Percentiles rank a stretch among this genome's conserved stretches.
phyloP scores from a whole-genome alignment of 2,113 vertebrate species.

The Podarcis muralis region DNA sequence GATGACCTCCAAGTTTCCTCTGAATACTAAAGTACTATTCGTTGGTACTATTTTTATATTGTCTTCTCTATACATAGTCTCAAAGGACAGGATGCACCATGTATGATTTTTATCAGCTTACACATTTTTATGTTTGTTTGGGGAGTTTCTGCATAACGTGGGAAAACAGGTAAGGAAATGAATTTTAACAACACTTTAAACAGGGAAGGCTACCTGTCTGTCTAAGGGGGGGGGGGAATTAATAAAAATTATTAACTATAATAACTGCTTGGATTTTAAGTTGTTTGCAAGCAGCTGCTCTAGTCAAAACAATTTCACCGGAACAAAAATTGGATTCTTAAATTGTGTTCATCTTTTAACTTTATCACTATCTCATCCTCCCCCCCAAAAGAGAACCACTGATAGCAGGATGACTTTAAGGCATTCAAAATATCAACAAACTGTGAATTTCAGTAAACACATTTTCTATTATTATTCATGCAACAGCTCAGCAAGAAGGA shows the following conservation, averaged over 20 bases:
- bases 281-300: not conserved
- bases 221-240: not conserved
- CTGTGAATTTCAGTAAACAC: not conserved
- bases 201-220: slow-evolving; percentile 2
- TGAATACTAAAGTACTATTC: not conserved
- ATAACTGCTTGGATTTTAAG: not conserved
- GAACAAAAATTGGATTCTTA: slow-evolving; percentile 5
- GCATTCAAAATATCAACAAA: not conserved
- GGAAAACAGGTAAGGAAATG: slow-evolving; percentile 1
- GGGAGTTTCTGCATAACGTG: not conserved
- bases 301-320: not conserved
- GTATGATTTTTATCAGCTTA: not conserved
- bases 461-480: slow-evolving; percentile 20
- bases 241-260: not conserved
- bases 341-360: not conserved
- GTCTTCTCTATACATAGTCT: not conserved
- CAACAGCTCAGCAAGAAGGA: not conserved
- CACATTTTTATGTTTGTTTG: not conserved
- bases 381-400: not conserved
- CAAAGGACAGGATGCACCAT: not conserved
- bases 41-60: not conserved
- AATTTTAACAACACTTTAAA: slow-evolving; percentile 3
- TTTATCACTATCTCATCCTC: not conserved
- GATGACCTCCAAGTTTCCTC: too few species aligned
- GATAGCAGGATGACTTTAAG: slow-evolving; percentile 1